Percentiles rank a stretch among this genome's conserved stretches.
Conservation (phyloP, 2,888 invertebrate genomes). For the Pecten maximus region DNA sequence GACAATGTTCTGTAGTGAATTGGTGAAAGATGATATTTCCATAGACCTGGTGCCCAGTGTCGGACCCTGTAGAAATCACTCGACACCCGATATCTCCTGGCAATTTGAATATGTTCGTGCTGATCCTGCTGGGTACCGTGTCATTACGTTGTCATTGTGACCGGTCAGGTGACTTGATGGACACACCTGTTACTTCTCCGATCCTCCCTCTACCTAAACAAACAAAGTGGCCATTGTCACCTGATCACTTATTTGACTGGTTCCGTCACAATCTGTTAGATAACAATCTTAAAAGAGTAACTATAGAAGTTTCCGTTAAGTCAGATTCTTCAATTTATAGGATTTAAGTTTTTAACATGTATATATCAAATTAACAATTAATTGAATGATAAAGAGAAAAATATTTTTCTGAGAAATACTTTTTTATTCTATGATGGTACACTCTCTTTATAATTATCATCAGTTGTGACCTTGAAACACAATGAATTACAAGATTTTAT, state of each 20-base stretch:
- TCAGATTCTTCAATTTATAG: too few relatives aligned
- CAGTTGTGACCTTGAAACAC: too few relatives aligned
- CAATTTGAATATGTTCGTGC: background rate
- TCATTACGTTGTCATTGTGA: constrained; percentile 11
- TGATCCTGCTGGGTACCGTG: background rate
- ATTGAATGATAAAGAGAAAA: too few relatives aligned
- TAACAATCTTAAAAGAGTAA: background rate
- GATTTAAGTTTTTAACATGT: too few relatives aligned
- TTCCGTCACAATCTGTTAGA: background rate
- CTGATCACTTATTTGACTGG: background rate
- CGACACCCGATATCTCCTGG: background rate
- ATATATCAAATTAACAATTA: too few relatives aligned
- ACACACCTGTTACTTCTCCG: background rate
- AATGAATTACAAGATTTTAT: too few relatives aligned
- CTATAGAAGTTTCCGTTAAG: background rate
- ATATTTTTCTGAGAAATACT: too few relatives aligned
- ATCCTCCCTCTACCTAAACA: background rate
- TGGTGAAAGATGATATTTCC: constrained; percentile 1
- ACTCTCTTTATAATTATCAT: too few relatives aligned
- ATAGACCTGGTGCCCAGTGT: background rate
- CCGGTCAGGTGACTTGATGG: background rate
- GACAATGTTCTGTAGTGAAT: background rate
- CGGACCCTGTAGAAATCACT: background rate
- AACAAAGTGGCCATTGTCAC: background rate
- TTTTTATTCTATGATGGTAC: too few relatives aligned